phyloP scores from a whole-genome alignment of 1,140 invertebrate genomes.

The Planococcus citri region DNA sequence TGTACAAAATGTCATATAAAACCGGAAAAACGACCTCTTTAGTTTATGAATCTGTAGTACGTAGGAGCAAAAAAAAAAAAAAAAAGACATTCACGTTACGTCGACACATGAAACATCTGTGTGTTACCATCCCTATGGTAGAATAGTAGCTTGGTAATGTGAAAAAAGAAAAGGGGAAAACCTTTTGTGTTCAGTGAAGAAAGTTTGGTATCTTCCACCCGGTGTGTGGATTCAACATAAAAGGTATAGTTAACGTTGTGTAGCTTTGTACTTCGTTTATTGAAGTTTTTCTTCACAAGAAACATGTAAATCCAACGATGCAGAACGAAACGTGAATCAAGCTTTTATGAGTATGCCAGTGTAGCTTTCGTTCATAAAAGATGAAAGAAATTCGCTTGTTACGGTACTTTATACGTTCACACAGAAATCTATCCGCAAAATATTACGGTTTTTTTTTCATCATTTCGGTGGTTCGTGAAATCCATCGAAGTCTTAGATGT shows the following conservation, averaged over 20 bases:
- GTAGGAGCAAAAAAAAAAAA: background rate
- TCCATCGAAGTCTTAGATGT: background rate
- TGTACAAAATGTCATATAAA: conserved; percentile 8
- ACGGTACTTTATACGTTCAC: background rate
- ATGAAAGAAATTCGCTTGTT: conserved; percentile 7
- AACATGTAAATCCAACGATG: conserved; percentile 6
- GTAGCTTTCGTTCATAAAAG: conserved; percentile 3
- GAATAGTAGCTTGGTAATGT: background rate
- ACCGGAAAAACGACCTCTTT: background rate
- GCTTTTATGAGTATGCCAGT: background rate
- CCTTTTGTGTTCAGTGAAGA: conserved; percentile 6
- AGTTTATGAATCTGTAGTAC: background rate
- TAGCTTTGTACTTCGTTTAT: conserved; percentile 7
- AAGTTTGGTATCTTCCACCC: conserved; percentile 2
- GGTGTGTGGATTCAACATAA: conserved; percentile 6
- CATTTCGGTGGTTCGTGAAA: background rate
- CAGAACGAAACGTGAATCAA: conserved; percentile 6
- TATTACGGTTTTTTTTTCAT: background rate
- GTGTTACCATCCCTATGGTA: background rate
- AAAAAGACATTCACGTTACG: background rate
- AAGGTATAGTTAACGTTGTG: conserved; percentile 3
- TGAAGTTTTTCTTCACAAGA: conserved; percentile 7
- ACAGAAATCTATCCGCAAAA: conserved; percentile 2
- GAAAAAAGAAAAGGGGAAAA: background rate
- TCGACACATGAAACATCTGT: conserved; percentile 1